These are phyloP conservation scores for Napeogenes sylphis DNA, from an alignment of 2,888 invertebrate species.

Conservation along the genomic window DNA sequence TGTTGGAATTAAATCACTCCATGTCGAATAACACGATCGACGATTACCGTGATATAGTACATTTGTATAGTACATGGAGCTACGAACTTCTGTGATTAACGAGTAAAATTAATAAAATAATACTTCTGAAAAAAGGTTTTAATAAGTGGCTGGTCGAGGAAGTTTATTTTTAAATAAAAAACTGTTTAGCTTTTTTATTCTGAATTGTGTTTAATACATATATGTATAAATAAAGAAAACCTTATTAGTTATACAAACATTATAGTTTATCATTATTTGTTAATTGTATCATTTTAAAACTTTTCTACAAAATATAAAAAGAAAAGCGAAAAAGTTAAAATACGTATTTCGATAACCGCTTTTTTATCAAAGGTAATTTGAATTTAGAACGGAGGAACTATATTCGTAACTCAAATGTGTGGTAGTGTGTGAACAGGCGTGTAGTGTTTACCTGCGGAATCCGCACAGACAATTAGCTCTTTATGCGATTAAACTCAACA, in stretches of 20 bases:
- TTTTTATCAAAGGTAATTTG: conserved; percentile 7
- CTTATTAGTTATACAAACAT: too few relatives aligned
- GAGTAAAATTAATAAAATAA: too few relatives aligned
- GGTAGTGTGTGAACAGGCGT: conserved; percentile 51
- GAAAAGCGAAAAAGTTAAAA: not conserved
- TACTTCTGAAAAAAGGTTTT: too few relatives aligned
- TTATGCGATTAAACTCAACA: conserved; percentile 67
- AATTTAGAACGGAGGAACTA: conserved; percentile 15
- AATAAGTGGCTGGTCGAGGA: not conserved
- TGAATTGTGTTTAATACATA: too few relatives aligned
- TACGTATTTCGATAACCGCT: conserved; percentile 3
- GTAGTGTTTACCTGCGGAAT: conserved; percentile 74
- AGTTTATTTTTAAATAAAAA: too few relatives aligned
- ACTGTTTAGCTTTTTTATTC: too few relatives aligned
- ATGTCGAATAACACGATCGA: conserved; percentile 57
- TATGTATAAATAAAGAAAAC: too few relatives aligned
- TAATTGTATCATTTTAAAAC: too few relatives aligned
- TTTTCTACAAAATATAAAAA: not conserved
- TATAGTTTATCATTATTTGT: too few relatives aligned
- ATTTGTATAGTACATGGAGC: conserved; percentile 28
- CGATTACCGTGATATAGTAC: conserved; percentile 50
- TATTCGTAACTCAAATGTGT: conserved; percentile 35
- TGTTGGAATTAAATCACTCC: conserved; percentile 63
- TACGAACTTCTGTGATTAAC: conserved; percentile 27
- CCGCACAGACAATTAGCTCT: conserved; percentile 75